These are phyloP conservation scores for Cheilosia urbana DNA, from an alignment of 2,888 invertebrate species.

Conservation along the genomic window DNA sequence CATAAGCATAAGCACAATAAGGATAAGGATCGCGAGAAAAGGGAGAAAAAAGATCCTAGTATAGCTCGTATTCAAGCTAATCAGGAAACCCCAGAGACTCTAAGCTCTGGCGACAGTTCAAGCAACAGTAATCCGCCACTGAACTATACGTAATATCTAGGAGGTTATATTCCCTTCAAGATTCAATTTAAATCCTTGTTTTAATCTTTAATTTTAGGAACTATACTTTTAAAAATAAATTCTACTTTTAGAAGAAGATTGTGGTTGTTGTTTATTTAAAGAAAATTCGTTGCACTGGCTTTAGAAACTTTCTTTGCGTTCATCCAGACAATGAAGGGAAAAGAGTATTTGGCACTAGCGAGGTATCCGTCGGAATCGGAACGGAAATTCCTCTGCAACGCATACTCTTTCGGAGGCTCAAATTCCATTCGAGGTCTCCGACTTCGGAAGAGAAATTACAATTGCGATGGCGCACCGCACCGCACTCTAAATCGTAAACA, in stretches of 20 bases:
- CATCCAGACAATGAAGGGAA: too few species aligned
- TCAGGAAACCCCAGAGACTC: slow-evolving; percentile 83
- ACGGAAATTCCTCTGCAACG: too few species aligned
- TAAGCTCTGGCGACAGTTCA: slow-evolving; percentile 83
- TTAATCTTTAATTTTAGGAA: slow-evolving; percentile 40
- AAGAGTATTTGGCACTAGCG: too few species aligned
- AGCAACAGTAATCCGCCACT: slow-evolving; percentile 82
- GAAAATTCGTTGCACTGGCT: too few species aligned
- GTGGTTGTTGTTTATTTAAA: neutral
- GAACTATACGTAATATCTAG: slow-evolving; percentile 73
- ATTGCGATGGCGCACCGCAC: too few species aligned
- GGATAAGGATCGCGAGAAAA: slow-evolving; percentile 84
- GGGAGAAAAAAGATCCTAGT: slow-evolving; percentile 83
- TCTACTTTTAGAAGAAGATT: neutral
- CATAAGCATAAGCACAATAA: slow-evolving; percentile 94
- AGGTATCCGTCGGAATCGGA: too few species aligned
- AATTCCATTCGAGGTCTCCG: too few species aligned
- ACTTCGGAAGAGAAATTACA: too few species aligned
- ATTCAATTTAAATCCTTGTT: slow-evolving; percentile 10
- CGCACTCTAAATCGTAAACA: too few species aligned
- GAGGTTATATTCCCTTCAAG: slow-evolving; percentile 1
- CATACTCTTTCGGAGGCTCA: too few species aligned
- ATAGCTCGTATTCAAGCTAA: slow-evolving; percentile 81
- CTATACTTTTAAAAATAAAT: slow-evolving; percentile 55
- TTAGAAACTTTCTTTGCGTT: too few species aligned